These are phyloP conservation scores for Laupala kohalensis DNA, from an alignment of 1,140 invertebrate species.

Conservation along the genomic window DNA sequence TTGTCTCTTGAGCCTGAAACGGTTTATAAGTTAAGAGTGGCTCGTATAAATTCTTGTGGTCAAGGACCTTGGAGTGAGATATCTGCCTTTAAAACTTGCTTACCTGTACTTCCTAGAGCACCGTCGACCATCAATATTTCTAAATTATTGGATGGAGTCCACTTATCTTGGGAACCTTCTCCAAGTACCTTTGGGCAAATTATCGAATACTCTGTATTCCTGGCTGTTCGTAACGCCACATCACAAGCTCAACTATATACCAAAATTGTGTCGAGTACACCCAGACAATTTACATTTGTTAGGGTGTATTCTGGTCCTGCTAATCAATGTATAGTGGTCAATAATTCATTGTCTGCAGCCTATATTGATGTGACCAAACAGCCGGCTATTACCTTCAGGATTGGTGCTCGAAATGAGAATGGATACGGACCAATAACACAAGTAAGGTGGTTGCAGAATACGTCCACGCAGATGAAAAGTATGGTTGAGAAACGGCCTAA, in stretches of 20 bases:
- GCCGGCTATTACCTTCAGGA: conserved; percentile 97
- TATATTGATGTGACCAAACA: conserved; percentile 94
- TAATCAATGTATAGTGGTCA: conserved; percentile 83
- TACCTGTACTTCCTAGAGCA: conserved; percentile 92
- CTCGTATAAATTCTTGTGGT: conserved; percentile 92
- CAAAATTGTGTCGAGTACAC: conserved; percentile 37
- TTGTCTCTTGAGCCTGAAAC: conserved; percentile 84
- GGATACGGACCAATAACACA: conserved; percentile 98
- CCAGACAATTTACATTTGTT: conserved; percentile 81
- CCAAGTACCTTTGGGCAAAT: conserved; percentile 83
- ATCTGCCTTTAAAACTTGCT: conserved; percentile 90
- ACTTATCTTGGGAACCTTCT: conserved; percentile 95
- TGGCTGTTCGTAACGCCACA: conserved; percentile 68
- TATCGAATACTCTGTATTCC: conserved; percentile 95
- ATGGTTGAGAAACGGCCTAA: conserved; percentile 9
- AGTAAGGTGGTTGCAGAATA: conserved; percentile 97
- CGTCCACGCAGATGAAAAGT: conserved; percentile 17
- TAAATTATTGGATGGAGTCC: conserved; percentile 88
- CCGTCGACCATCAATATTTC: conserved; percentile 97
- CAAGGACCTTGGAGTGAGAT: conserved; percentile 88
- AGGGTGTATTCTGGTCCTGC: conserved; percentile 91
- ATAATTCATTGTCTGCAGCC: conserved; percentile 71
- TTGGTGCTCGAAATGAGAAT: conserved; percentile 96
- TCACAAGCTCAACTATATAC: conserved; percentile 26
- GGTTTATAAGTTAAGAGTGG: conserved; percentile 92